Evolutionary conservation across 2,113 vertebrate genomes (phyloP).

Genomic region (Ondatra zibethicus): DNA sequence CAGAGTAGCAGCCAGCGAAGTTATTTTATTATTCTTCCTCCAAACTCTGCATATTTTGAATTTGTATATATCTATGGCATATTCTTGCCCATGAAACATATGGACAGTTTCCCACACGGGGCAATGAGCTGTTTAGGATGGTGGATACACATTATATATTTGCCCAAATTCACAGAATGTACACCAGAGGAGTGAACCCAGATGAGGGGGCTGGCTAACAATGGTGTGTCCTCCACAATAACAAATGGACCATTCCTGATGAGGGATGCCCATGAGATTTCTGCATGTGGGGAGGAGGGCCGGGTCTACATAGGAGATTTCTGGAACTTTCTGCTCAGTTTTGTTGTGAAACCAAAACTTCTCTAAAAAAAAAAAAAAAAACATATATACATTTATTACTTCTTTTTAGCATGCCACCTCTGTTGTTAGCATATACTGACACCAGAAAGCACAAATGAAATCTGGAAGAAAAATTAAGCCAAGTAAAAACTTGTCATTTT

Average conservation of each 20-base stretch:
- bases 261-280: too few relatives aligned
- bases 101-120: neutral
- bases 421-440: neutral
- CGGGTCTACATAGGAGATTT: neutral
- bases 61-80: neutral
- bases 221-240: neutral
- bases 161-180: neutral
- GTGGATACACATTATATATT: neutral
- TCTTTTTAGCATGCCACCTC: neutral
- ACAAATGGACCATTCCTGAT: neutral
- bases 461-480: neutral
- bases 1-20: neutral
- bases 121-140: neutral
- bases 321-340: neutral
- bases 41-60: neutral
- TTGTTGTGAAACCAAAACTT: neutral
- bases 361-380: too few relatives aligned
- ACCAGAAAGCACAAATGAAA: neutral
- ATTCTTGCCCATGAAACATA: neutral
- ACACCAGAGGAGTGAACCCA: neutral
- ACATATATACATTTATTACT: neutral
- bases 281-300: accelerated
- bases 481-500: neutral
- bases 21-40: neutral
- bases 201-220: too few relatives aligned